phyloP scores from a whole-genome alignment of 2,113 vertebrate genomes.

The Sporophila hypoxantha region DNA sequence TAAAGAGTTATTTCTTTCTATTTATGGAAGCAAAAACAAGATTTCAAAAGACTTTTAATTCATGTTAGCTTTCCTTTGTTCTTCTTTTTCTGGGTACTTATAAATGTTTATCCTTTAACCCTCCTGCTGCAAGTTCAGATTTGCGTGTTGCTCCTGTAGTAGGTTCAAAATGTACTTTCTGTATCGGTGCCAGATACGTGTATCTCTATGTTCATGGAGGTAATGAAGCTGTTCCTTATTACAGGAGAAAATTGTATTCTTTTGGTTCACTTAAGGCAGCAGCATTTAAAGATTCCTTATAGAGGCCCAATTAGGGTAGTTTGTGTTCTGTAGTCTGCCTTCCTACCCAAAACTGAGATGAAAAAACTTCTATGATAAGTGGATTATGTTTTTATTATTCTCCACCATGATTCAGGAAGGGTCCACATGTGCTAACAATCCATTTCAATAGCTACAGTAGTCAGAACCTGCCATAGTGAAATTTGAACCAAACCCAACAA shows the following conservation, averaged over 20 bases:
- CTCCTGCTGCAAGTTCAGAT: background rate
- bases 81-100: background rate
- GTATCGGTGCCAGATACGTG: background rate
- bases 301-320: background rate
- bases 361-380: background rate
- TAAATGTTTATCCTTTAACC: background rate
- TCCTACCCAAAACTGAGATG: background rate
- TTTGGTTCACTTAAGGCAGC: background rate
- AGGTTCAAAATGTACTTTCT: background rate
- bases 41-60: background rate
- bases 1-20: background rate
- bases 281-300: background rate
- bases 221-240: background rate
- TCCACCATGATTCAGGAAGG: background rate
- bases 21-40: conserved; percentile 4
- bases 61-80: background rate
- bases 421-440: background rate
- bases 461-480: background rate
- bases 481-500: background rate
- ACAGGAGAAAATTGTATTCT: background rate
- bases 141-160: background rate
- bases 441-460: background rate
- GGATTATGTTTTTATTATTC: background rate
- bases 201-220: background rate
- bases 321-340: background rate